Evolutionary conservation across 2,113 vertebrate species (phyloP), one percentile per base, ranked within the genome.

Genomic region (Mesitornis unicolor): DNA sequence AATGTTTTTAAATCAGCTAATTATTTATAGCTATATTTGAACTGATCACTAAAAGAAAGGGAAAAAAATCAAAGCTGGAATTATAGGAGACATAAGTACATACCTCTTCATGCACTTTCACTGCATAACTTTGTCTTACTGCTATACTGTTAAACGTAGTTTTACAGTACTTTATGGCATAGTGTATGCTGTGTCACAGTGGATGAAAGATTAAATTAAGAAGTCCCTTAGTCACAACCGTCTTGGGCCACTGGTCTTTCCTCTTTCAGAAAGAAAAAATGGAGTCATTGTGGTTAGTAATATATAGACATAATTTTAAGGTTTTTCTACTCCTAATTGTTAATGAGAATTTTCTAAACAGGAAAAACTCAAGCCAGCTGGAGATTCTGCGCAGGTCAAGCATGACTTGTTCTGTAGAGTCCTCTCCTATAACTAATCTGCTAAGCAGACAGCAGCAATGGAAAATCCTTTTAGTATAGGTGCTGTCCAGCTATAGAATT

Each of bases 401-500:
- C 28, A 69, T 18, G 20, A 48, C 54, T 42, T 90, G 35, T 87
- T 82, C 43, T 57, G 31, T 76, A 38, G 33, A 76, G 65, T 85
- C 4, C 11, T 5, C 35, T 93, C n/a, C 67, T 76, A 24, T 45
- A 82, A 90, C 45, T 94, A 69, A 90, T 85, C 85, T 94, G 57
- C 70, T 91, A 91, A 80, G 36, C 47, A 88, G 88, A 73, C 36
- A 93, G 57, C 92, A 95, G 85, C 57, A 85, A 80, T 35, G 28
- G 70, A 92, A 96, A 97, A 95, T 97, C 88, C 88, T 83, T 91
- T 90, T 64, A 93, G 54, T 65, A 48, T 65, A 90, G 75, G 79
- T 88, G 57, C 90, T 88, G 85, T 94, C 90, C 94, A 86, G 85
- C 36, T 76, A 85, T 19, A 93, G 70, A 95, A 85, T 47, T 93